Base-by-base conservation (phyloP, 2,888 invertebrate species). In the Tuta absoluta region DNA sequence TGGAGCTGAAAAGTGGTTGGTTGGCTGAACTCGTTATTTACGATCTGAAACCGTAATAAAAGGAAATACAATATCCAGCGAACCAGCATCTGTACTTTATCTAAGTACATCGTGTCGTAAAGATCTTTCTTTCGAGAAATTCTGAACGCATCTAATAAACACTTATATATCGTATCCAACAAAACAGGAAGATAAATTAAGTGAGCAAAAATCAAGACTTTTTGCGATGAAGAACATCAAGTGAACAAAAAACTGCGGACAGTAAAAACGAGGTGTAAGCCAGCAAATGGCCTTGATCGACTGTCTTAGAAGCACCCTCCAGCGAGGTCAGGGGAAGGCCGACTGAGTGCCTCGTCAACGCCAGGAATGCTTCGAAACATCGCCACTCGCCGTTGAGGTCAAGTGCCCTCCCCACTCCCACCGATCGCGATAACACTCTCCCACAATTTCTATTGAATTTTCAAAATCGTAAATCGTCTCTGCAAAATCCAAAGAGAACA, bases 261-360 rank as follows among this genome's bases (percentile, higher is more conserved):
- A 61, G 51, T 62, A 62, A 33, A 63, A 57, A 28, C 19, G 57
- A 63, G 58, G 63, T 58, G 62, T 61, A 28, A 61, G 61, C 61
- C 63, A 65, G 73, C 59, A 62, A 68, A 57, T 65, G 75, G 75
- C 85, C 84, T 84, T 82, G 82, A 81, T 79, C 77, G 76, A 70
- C 69, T 72, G 77, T 75, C 75, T 74, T 74, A 70, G 74, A 59
- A 84, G 84, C 75, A 79, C 81, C 75, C 86, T 86, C 71, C 69
- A 81, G 62, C 70, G 74, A 75, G 80, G 84, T 79, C 69, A 77
- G 78, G 77, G 81, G 81, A 71, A 70, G 71, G 75, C 72, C 78
- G 79, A 81, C 82, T 81, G 75, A 75, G 81, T 77, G 75, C 74
- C 76, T 75, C 72, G 74, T 75, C 63, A 33, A 59, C 62, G 17